Percentiles rank a stretch among this genome's conserved stretches.
These are phyloP conservation scores for Erynnis tages DNA, from an alignment of 2,888 invertebrate genomes.

Conservation along the genomic window DNA sequence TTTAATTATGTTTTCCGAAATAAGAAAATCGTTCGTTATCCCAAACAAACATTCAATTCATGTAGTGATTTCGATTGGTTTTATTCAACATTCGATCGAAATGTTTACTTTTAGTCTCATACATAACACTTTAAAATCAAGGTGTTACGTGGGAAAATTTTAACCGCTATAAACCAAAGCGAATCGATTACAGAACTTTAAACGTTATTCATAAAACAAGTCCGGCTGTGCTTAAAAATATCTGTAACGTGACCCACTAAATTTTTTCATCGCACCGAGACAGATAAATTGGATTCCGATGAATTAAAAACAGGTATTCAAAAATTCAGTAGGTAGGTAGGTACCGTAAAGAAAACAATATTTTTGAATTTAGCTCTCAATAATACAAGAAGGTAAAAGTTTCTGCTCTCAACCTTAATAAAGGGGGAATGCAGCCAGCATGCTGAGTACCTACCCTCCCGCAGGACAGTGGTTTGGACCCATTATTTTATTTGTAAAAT, in stretches of 20 bases:
- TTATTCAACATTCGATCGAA: constrained; percentile 3
- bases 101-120: background rate
- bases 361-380: too few relatives aligned
- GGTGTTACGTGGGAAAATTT: background rate
- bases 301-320: background rate
- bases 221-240: constrained; percentile 9
- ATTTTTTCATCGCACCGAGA: background rate
- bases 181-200: background rate
- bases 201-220: background rate
- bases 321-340: too few relatives aligned
- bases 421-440: too few relatives aligned
- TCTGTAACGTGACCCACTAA: constrained; percentile 2
- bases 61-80: background rate
- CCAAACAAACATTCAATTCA: constrained; percentile 10
- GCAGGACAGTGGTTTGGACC: too few relatives aligned
- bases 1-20: constrained; percentile 15
- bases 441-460: too few relatives aligned
- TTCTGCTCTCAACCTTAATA: too few relatives aligned
- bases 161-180: background rate
- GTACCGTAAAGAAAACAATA: too few relatives aligned
- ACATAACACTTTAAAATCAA: too few relatives aligned
- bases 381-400: too few relatives aligned
- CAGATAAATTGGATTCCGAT: background rate
- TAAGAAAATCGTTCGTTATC: background rate
- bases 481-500: too few relatives aligned